Percentiles rank a stretch among this genome's conserved stretches.
These are phyloP conservation scores for Theristicus caerulescens DNA, from an alignment of 2,113 vertebrate genomes.

Conservation along the genomic window DNA sequence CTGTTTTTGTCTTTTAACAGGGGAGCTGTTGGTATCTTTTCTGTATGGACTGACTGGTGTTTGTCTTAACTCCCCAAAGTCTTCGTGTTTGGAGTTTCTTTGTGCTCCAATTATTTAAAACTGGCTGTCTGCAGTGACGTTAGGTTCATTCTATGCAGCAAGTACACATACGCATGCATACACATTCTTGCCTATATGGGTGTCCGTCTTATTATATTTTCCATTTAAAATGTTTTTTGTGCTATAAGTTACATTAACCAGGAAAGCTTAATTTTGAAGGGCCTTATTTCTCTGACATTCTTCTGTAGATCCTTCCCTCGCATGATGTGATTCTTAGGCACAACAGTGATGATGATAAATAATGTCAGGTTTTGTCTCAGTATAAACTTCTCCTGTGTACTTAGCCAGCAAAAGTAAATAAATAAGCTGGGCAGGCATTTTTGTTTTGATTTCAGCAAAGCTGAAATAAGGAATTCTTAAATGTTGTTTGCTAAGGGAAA, in stretches of 20 bases:
- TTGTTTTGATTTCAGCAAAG: background rate
- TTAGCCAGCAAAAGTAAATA: background rate
- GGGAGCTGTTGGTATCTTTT: background rate
- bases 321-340: background rate
- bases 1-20: background rate
- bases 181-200: background rate
- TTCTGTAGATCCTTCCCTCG: background rate
- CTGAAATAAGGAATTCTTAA: background rate
- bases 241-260: background rate
- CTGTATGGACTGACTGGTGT: background rate
- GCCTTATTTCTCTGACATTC: background rate
- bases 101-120: background rate
- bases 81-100: background rate
- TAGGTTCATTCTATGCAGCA: background rate
- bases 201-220: background rate
- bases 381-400: background rate
- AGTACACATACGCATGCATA: accelerated
- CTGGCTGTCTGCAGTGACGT: accelerated
- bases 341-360: background rate
- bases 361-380: background rate
- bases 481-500: background rate
- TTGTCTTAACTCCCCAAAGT: background rate
- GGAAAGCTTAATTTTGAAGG: background rate
- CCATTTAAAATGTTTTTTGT: background rate
- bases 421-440: background rate